Evolutionary conservation across 2,113 vertebrate species (phyloP).

Genomic region (Myocastor coypus): DNA sequence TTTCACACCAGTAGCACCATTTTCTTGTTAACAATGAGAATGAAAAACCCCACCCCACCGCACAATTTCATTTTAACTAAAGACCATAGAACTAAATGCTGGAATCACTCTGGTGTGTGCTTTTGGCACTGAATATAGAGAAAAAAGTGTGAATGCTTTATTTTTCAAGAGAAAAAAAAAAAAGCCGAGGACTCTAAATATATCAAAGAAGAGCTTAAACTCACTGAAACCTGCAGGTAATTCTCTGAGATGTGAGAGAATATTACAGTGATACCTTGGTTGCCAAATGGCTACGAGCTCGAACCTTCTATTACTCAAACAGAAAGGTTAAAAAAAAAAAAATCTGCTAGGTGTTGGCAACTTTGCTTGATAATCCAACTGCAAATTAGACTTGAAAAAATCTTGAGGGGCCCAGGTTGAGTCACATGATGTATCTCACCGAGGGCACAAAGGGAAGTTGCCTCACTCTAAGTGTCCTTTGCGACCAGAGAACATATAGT

Average conservation of each 20-base stretch:
- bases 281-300: not conserved
- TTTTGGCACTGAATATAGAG: conserved; percentile 78
- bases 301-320: not conserved
- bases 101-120: conserved; percentile 76
- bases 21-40: conserved; percentile 45
- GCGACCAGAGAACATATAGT: not conserved
- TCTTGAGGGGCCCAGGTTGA: not conserved
- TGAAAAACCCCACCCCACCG: conserved; percentile 38
- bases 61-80: conserved; percentile 79
- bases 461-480: not conserved
- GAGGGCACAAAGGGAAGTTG: not conserved
- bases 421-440: not conserved
- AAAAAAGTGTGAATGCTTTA: conserved; percentile 75
- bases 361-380: not conserved
- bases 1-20: conserved; percentile 56
- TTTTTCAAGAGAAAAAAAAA: conserved; percentile 74
- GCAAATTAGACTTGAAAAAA: not conserved
- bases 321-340: not conserved
- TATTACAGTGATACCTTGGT: not conserved
- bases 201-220: conserved; percentile 70
- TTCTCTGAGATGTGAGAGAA: conserved; percentile 34
- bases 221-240: conserved; percentile 28
- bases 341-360: not conserved
- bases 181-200: conserved; percentile 75
- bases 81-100: conserved; percentile 70